Evolutionary conservation across 2,888 invertebrate genomes (phyloP).

Genomic region (Drosophila diplacantha): DNA sequence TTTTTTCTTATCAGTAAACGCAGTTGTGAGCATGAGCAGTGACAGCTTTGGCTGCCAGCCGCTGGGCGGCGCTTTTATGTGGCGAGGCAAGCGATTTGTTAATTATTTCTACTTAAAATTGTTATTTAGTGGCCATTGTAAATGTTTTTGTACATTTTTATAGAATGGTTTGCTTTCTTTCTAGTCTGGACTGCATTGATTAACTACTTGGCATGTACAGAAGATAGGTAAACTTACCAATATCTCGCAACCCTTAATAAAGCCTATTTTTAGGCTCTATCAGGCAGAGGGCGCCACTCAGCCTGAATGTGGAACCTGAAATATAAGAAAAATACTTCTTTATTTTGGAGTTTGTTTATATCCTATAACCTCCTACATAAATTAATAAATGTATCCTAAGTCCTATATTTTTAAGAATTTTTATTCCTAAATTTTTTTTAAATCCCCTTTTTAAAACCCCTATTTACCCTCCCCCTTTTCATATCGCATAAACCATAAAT

Average conservation of each 20-base stretch:
- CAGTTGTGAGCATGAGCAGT: conserved; percentile 3
- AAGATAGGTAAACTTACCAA: neutral
- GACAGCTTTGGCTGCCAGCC: neutral
- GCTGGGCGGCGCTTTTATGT: neutral
- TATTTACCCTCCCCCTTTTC: neutral
- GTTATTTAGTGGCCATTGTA: neutral
- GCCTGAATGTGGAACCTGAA: neutral
- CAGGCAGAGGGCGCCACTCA: conserved; percentile 1
- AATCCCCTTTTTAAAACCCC: neutral
- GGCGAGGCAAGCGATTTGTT: too few species aligned
- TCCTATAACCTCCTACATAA: too few species aligned
- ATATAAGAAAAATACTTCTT: too few species aligned
- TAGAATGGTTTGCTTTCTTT: rapidly evolving
- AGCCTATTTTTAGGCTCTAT: conserved; percentile 3
- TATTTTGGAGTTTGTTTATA: too few species aligned
- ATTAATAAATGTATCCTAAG: too few species aligned
- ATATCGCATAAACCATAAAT: neutral
- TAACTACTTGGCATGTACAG: neutral
- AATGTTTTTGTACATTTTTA: neutral
- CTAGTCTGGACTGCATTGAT: rapidly evolving
- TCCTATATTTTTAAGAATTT: too few species aligned
- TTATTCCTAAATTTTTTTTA: neutral
- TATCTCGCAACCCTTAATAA: neutral
- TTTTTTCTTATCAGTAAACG: conserved; percentile 3
- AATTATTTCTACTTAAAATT: neutral